Percentiles rank a stretch among this genome's conserved stretches.
These are phyloP conservation scores for Heliconius hermathena DNA, from an alignment of 1,140 invertebrate species.

Conservation along the genomic window DNA sequence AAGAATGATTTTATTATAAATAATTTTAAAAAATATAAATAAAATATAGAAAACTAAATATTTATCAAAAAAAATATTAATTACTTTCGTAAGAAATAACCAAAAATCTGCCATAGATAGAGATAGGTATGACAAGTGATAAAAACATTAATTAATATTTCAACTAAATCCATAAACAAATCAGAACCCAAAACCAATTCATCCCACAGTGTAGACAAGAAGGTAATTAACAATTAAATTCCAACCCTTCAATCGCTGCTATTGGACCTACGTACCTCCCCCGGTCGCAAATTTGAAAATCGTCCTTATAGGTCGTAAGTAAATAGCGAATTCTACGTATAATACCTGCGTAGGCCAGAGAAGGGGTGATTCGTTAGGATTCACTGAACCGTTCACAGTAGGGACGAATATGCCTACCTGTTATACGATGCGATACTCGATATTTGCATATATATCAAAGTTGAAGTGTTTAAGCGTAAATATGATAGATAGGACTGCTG, in stretches of 20 bases:
- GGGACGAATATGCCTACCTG: conserved; percentile 68
- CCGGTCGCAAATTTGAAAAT: conserved; percentile 48
- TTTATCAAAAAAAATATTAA: too few relatives aligned
- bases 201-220: conserved; percentile 55
- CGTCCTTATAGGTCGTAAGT: conserved; percentile 56
- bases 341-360: conserved; percentile 44
- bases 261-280: conserved; percentile 47
- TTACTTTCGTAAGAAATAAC: too few relatives aligned
- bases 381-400: conserved; percentile 71
- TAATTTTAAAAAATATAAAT: too few relatives aligned
- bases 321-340: conserved; percentile 50
- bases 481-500: conserved; percentile 32
- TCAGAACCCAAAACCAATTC: conserved; percentile 43
- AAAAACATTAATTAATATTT: background rate
- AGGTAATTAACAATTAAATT: conserved; percentile 67
- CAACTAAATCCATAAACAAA: background rate
- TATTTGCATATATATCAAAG: conserved; percentile 77
- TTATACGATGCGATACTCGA: conserved; percentile 68
- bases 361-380: conserved; percentile 75
- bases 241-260: conserved; percentile 39
- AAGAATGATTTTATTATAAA: too few relatives aligned
- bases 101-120: background rate
- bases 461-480: conserved; percentile 56
- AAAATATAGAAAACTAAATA: too few relatives aligned
- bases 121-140: background rate